These are phyloP conservation scores for Portevinia maculata DNA, from an alignment of 2,888 invertebrate genomes.

Conservation along the genomic window DNA sequence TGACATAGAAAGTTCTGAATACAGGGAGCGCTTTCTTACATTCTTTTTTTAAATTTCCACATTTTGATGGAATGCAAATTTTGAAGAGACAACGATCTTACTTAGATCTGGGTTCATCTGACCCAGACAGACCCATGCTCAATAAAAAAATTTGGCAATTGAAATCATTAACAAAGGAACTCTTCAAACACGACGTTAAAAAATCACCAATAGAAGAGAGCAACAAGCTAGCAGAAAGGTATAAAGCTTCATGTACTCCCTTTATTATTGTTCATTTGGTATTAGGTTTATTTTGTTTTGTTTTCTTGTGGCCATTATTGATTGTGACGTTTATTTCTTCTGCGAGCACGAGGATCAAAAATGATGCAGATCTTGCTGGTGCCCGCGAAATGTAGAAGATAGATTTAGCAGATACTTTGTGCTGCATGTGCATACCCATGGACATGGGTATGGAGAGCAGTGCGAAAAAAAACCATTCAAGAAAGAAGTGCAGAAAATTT, in stretches of 20 bases:
- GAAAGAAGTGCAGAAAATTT: constrained; percentile 52
- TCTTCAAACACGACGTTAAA: too few relatives aligned
- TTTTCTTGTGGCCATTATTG: constrained; percentile 17
- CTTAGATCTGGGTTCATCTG: too few relatives aligned
- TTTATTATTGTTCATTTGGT: not conserved
- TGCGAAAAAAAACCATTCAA: constrained; percentile 17
- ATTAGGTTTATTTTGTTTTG: not conserved
- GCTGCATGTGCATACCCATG: constrained; percentile 20
- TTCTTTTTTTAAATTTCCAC: too few relatives aligned
- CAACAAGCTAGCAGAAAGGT: not conserved
- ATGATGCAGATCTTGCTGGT: constrained; percentile 10
- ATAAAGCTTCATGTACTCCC: not conserved
- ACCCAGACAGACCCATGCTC: not conserved
- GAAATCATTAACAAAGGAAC: too few relatives aligned
- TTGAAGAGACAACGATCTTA: too few relatives aligned
- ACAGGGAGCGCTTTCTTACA: too few relatives aligned
- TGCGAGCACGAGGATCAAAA: constrained; percentile 13
- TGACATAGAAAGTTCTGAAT: too few relatives aligned
- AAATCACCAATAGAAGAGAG: not conserved
- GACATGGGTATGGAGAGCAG: not conserved
- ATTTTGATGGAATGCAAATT: too few relatives aligned
- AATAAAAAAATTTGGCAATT: not conserved
- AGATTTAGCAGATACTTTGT: constrained; percentile 38
- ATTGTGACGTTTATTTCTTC: constrained; percentile 20
- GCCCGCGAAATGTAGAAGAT: constrained; percentile 20